Conservation (phyloP, 2,888 invertebrate species). For the Pollenia angustigena region DNA sequence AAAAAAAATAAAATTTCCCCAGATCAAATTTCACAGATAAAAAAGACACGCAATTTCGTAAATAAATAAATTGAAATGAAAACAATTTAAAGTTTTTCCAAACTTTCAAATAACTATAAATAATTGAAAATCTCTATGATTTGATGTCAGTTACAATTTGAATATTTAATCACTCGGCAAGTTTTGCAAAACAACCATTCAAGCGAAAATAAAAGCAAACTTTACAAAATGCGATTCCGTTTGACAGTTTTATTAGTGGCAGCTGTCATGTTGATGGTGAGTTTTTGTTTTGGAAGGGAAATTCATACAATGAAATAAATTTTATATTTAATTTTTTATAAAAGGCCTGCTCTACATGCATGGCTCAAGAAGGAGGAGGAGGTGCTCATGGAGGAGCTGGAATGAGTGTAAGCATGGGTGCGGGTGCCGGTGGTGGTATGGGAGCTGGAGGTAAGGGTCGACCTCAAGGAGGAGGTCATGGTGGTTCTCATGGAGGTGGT, state of each 20-base stretch:
- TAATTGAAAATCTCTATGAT: slow-evolving; percentile 41
- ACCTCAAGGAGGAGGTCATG: slow-evolving; percentile 17
- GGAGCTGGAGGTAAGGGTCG: slow-evolving; percentile 15
- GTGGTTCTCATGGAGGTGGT: slow-evolving; percentile 42
- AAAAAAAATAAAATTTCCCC: neutral
- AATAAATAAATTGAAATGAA: neutral
- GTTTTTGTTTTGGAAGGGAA: neutral
- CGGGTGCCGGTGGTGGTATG: slow-evolving; percentile 45
- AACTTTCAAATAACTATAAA: slow-evolving; percentile 60
- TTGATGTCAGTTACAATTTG: slow-evolving; percentile 56
- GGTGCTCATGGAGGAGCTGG: slow-evolving; percentile 6
- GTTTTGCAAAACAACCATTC: slow-evolving; percentile 29
- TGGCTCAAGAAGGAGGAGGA: slow-evolving; percentile 53
- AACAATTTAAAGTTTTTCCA: slow-evolving; percentile 39
- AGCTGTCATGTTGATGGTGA: slow-evolving; percentile 58
- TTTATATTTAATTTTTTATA: slow-evolving; percentile 3
- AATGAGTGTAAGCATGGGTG: slow-evolving; percentile 39
- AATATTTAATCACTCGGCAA: slow-evolving; percentile 40
- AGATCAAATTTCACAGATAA: slow-evolving; percentile 49
- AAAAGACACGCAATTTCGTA: slow-evolving; percentile 52
- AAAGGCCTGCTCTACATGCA: slow-evolving; percentile 33
- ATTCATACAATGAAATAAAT: neutral
- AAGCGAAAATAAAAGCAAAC: neutral
- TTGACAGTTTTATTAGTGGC: slow-evolving; percentile 60
- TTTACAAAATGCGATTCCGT: slow-evolving; percentile 59